phyloP scores from a whole-genome alignment of 2,888 invertebrate species.

The Cephus nigrinus region DNA sequence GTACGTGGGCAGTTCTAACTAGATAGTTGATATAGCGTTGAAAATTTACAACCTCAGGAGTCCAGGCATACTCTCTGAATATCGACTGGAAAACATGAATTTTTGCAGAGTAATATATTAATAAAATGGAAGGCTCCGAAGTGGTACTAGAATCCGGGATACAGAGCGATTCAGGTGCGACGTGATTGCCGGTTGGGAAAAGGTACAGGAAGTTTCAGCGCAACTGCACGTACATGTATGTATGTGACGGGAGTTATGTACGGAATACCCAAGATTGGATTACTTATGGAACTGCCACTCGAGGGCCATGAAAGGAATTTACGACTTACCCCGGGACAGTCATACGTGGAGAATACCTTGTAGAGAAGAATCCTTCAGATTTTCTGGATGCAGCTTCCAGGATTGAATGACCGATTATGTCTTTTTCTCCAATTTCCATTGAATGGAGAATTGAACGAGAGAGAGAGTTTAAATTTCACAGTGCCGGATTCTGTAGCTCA shows the following conservation, averaged over 20 bases:
- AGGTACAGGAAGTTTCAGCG: not conserved
- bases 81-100: too few species aligned
- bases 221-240: not conserved
- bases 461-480: not conserved
- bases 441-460: not conserved
- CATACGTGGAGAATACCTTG: conserved; percentile 16
- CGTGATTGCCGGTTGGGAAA: not conserved
- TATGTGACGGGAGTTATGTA: conserved; percentile 33
- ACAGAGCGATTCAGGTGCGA: not conserved
- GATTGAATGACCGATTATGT: not conserved
- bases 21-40: not conserved
- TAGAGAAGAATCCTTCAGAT: conserved; percentile 38
- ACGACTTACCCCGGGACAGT: conserved; percentile 30
- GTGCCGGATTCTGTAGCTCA: not conserved
- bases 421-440: not conserved
- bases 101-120: not conserved
- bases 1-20: not conserved
- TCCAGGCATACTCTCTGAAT: too few species aligned
- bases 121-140: not conserved
- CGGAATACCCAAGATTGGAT: conserved; percentile 48
- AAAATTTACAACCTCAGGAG: not conserved
- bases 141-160: not conserved
- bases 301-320: conserved; percentile 45
- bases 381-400: conserved; percentile 30
- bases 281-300: conserved; percentile 49